A percentile compares a stretch with the other conserved stretches of the same genome.
phyloP scores from a whole-genome alignment of 2,797 vertebrate species.

The Pelobates cultripes region DNA sequence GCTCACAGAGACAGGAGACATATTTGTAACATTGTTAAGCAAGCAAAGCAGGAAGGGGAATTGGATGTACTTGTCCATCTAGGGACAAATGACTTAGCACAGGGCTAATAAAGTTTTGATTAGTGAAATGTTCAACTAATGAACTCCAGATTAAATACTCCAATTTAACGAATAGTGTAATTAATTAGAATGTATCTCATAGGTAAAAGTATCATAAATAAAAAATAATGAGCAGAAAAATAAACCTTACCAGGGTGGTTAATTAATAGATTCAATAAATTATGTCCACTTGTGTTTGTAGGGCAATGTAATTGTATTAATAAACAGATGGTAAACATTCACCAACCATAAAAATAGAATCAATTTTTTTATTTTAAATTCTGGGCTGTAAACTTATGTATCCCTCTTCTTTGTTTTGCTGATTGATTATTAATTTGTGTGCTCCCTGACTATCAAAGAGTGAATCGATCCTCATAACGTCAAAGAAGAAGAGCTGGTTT shows the following conservation, averaged over 20 bases:
- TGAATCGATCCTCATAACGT: slow-evolving; percentile 3
- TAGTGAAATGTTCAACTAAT: slow-evolving; percentile 35
- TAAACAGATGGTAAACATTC: slow-evolving; percentile 35
- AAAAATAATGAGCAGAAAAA: slow-evolving; percentile 13
- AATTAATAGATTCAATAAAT: slow-evolving; percentile 37
- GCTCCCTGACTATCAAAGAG: background rate
- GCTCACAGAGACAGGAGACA: too few relatives aligned
- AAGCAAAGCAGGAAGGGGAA: too few relatives aligned
- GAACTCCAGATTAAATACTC: slow-evolving; percentile 38
- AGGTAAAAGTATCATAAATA: slow-evolving; percentile 37
- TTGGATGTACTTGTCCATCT: too few relatives aligned
- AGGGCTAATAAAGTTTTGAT: slow-evolving; percentile 25
- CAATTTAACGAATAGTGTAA: slow-evolving; percentile 12
- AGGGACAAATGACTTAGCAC: background rate
- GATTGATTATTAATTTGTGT: background rate
- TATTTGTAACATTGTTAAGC: too few relatives aligned
- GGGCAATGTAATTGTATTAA: slow-evolving; percentile 10
- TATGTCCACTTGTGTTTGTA: slow-evolving; percentile 30
- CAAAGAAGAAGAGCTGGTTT: background rate
- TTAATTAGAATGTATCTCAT: slow-evolving; percentile 44
- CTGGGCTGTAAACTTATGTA: background rate
- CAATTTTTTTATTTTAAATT: background rate
- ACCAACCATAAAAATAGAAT: slow-evolving; percentile 14
- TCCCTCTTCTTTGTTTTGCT: slow-evolving; percentile 1
- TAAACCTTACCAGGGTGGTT: slow-evolving; percentile 1